Conservation (phyloP, 2,797 vertebrate species). For the Synanceia verrucosa region DNA sequence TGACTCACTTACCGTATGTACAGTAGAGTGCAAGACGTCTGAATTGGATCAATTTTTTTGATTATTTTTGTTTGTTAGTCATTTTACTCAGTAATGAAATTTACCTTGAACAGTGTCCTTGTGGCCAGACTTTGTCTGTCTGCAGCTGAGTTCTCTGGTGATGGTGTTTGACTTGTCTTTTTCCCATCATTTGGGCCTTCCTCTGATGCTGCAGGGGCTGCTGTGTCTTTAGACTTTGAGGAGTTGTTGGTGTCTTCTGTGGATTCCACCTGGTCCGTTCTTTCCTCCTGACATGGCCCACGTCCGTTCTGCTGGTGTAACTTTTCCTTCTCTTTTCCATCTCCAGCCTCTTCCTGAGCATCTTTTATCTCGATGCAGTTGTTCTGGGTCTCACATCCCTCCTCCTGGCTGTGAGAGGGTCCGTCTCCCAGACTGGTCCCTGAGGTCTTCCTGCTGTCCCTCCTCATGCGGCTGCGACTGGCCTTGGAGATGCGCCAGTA, state of each 20-base stretch:
- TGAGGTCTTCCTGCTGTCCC: conserved; percentile 74
- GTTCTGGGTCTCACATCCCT: conserved; percentile 82
- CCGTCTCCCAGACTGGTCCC: conserved; percentile 78
- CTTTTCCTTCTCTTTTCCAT: conserved; percentile 81
- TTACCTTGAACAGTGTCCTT: conserved; percentile 76
- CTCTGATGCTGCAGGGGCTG: not conserved
- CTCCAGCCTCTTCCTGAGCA: conserved; percentile 28
- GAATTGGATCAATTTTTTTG: not conserved
- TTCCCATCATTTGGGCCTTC: conserved; percentile 28
- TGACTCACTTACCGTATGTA: not conserved
- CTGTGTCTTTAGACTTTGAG: conserved; percentile 66
- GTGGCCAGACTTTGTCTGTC: conserved; percentile 85
- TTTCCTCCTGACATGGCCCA: conserved; percentile 34
- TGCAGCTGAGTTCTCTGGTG: conserved; percentile 81
- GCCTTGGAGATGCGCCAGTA: conserved; percentile 96
- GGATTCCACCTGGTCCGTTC: conserved; percentile 83
- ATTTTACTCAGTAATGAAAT: not conserved
- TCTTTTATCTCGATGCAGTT: conserved; percentile 70
- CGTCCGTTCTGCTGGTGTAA: conserved; percentile 71
- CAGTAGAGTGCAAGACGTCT: not conserved
- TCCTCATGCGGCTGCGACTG: conserved; percentile 90
- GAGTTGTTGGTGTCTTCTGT: conserved; percentile 80
- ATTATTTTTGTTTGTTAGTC: not conserved
- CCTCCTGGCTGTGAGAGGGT: conserved; percentile 81
- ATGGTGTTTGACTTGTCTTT: conserved; percentile 42